phyloP scores from a whole-genome alignment of 2,888 invertebrate genomes.

The Achlya flavicornis region DNA sequence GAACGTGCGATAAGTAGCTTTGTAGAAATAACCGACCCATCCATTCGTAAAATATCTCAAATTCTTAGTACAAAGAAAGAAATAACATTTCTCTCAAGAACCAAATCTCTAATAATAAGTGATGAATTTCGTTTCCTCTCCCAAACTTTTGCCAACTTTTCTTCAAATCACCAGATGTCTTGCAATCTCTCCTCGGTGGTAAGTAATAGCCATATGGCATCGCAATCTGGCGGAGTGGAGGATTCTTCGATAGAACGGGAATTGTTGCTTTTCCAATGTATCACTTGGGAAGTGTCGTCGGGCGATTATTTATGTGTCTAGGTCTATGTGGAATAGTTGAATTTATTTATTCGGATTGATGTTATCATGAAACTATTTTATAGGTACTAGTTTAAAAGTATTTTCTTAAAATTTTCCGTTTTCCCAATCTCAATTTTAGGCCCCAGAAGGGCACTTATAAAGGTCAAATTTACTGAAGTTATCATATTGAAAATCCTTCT shows the following conservation, averaged over 20 bases:
- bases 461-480: too few species aligned
- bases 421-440: too few species aligned
- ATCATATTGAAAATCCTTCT: too few species aligned
- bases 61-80: background rate
- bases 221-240: slow-evolving; percentile 19
- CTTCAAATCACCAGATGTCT: slow-evolving; percentile 43
- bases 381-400: too few species aligned
- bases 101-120: slow-evolving; percentile 29
- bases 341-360: background rate
- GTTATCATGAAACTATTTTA: background rate
- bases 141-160: slow-evolving; percentile 40
- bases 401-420: too few species aligned
- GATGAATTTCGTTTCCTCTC: slow-evolving; percentile 34
- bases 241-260: slow-evolving; percentile 17
- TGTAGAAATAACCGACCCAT: background rate
- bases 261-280: slow-evolving; percentile 14
- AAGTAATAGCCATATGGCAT: slow-evolving; percentile 49
- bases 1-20: too few species aligned
- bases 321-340: background rate
- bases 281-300: background rate
- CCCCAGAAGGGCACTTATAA: too few species aligned
- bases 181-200: slow-evolving; percentile 28
- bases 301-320: background rate
- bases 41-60: background rate
- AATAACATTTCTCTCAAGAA: slow-evolving; percentile 19